Percentiles rank a stretch among this genome's conserved stretches.
Conservation (phyloP, 1,140 invertebrate genomes). For the Drosophila ficusphila region DNA sequence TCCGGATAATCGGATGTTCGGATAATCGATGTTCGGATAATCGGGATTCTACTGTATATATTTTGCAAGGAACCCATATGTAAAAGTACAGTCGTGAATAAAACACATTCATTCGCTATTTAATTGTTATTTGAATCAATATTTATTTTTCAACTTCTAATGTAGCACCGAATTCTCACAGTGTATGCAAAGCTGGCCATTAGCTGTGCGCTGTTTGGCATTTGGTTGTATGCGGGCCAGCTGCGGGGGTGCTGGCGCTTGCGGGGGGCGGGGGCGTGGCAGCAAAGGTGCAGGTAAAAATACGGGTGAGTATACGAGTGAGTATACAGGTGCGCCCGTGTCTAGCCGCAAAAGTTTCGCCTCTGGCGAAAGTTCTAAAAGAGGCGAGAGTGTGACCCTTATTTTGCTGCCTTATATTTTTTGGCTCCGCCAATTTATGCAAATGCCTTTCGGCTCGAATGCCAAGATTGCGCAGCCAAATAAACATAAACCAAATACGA, state of each 20-base stretch:
- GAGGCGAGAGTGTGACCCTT: slow-evolving; percentile 44
- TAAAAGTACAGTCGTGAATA: no score
- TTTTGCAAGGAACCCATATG: no score
- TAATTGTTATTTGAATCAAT: neutral
- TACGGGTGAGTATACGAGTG: neutral
- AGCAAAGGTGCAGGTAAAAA: slow-evolving; percentile 2
- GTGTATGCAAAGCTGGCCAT: slow-evolving; percentile 36
- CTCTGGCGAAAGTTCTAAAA: slow-evolving; percentile 63
- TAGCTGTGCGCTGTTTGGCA: slow-evolving; percentile 70
- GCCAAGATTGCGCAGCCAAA: slow-evolving; percentile 10
- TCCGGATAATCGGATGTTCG: no score
- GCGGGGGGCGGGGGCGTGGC: neutral
- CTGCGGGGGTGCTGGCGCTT: no score
- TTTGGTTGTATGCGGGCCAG: slow-evolving; percentile 45
- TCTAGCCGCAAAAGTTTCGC: slow-evolving; percentile 54
- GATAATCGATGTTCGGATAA: no score
- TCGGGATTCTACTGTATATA: no score
- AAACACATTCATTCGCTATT: no score
- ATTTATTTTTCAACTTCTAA: no score
- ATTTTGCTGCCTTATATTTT: slow-evolving; percentile 9
- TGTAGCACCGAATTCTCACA: neutral
- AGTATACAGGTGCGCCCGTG: slow-evolving; percentile 24
- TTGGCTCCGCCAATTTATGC: slow-evolving; percentile 50
- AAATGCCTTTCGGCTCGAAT: slow-evolving; percentile 32
- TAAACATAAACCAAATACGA: slow-evolving; percentile 1